Base-by-base conservation (phyloP, 2,888 invertebrate species). In the Pyrocoelia pectoralis region DNA sequence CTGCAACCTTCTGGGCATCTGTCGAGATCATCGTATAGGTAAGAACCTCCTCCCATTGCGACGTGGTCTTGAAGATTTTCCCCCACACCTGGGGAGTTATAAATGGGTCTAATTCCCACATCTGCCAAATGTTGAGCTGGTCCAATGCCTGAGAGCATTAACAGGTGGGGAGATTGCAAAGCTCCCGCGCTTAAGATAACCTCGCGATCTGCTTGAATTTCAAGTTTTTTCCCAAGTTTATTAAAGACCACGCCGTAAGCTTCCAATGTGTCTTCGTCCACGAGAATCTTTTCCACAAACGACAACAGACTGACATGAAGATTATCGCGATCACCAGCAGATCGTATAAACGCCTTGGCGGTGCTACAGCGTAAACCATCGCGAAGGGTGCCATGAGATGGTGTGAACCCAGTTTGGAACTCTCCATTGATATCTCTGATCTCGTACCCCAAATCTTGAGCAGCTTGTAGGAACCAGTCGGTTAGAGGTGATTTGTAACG, bases 81-180 rank as follows among this genome's bases (percentile, higher is more conserved):
- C 0, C 95, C 95, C 0, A 95, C 94, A 0, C 92, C 93, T 10
- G 88, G 87, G 6, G 85, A 81, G 77, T 91, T 79, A 0, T 82
- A 82, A 14, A 91, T 78, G 0, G 89, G 83, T 14, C 86, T 82
- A 46, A 92, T 88, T 0, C 85, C 86, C 17, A 87, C 73, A 46
- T 88, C 83, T 53, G 83, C 78, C 2, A 93, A 81, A 74, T 92
- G 88, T 6, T 84, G 80, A 2, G 81, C 81, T 0, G 91, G 89
- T 2, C 93, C 93, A 9, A 95, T 84, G 0, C 96, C 96, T 1
- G 94, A 93, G 41, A 96, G 77, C 93, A 95, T 92, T 28, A 97
- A 83, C 13, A 96, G 73, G 76, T 96, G 95, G 0, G 95, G 94
- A 1, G 93, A 89, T 74, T 92, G 91, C 67, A 96, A 85, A 0